phyloP scores from a whole-genome alignment of 1,140 invertebrate genomes.

The Drosophila fuyamai region DNA sequence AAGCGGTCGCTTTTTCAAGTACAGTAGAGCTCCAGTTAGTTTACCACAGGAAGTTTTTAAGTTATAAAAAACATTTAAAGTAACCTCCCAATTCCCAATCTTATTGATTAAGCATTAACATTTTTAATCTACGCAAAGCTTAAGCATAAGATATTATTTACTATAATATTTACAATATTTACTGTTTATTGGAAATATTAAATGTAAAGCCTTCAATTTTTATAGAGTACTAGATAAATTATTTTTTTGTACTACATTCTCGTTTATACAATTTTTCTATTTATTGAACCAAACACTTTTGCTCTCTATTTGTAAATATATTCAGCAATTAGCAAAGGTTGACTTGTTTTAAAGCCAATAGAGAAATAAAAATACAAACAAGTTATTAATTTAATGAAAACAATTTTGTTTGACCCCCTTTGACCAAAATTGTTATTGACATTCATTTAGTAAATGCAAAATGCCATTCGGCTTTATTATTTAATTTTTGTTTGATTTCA shows the following conservation, averaged over 20 bases:
- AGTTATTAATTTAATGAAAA: background rate
- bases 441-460: constrained; percentile 1
- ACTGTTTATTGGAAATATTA: too few relatives aligned
- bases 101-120: too few relatives aligned
- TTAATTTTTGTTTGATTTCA: background rate
- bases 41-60: background rate
- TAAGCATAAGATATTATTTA: too few relatives aligned
- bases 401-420: background rate
- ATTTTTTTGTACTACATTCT: too few relatives aligned
- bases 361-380: background rate
- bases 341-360: background rate
- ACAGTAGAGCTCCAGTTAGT: background rate
- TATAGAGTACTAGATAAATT: too few relatives aligned
- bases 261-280: background rate
- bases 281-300: background rate
- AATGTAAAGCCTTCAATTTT: too few relatives aligned
- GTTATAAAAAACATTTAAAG: background rate
- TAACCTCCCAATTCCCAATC: too few relatives aligned
- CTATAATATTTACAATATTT: too few relatives aligned
- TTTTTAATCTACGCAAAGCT: too few relatives aligned
- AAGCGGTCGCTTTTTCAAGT: constrained; percentile 7
- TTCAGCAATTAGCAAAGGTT: background rate
- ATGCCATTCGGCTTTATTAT: background rate
- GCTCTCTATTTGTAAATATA: background rate
- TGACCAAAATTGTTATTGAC: background rate